Evolutionary conservation across 2,888 invertebrate genomes (phyloP).

Genomic region (Stenchaetothrips biformis): DNA sequence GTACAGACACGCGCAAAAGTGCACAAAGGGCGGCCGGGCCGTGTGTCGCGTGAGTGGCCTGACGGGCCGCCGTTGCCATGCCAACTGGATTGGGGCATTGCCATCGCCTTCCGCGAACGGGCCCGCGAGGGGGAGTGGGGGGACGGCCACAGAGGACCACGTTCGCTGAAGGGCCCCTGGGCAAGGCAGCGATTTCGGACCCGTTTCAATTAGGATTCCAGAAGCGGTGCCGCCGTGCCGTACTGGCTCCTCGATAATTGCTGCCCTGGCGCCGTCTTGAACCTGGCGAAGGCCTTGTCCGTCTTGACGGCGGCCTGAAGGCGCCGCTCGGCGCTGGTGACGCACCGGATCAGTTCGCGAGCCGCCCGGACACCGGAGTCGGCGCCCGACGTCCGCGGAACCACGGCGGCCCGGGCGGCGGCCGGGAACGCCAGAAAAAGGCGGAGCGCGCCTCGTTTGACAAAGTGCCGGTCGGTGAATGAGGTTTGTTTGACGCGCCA

Average conservation of each 20-base stretch:
- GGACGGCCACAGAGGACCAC: neutral
- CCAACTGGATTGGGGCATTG: neutral
- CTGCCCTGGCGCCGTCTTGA: neutral
- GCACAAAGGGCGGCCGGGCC: neutral
- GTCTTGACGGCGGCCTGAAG: too few species aligned
- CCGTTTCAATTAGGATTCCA: constrained; percentile 21
- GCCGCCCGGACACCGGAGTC: neutral
- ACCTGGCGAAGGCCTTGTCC: neutral
- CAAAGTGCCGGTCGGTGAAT: too few species aligned
- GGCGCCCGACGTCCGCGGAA: too few species aligned
- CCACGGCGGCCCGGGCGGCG: too few species aligned
- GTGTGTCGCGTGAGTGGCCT: too few species aligned
- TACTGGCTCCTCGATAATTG: neutral
- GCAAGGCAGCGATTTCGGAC: neutral
- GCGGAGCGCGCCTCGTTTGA: too few species aligned
- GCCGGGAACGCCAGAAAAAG: too few species aligned
- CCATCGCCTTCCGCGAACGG: neutral
- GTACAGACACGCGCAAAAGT: neutral
- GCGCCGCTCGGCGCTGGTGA: neutral
- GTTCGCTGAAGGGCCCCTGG: neutral
- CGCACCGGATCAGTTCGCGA: neutral
- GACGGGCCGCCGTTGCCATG: too few species aligned
- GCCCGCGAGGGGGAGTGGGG: neutral
- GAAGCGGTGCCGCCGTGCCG: too few species aligned
- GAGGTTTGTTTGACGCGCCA: too few species aligned